These are phyloP conservation scores for Macrosiphum euphorbiae DNA, from an alignment of 2,888 invertebrate species.

Conservation along the genomic window DNA sequence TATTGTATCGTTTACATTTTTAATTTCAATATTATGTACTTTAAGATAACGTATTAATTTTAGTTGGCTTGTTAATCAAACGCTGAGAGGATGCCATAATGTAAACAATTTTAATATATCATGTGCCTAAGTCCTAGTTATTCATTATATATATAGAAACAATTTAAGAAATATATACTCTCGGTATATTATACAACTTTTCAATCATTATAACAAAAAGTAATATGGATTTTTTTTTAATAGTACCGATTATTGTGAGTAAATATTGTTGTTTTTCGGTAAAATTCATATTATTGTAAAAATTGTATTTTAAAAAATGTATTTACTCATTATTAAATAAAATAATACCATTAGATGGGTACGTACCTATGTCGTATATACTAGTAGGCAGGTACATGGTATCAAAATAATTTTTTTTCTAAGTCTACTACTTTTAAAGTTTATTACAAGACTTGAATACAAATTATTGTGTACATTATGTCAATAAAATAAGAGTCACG, in stretches of 20 bases:
- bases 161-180: neutral
- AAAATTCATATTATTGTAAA: neutral
- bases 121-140: neutral
- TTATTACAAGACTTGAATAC: neutral
- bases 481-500: neutral
- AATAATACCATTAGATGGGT: neutral
- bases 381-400: neutral
- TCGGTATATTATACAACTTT: neutral
- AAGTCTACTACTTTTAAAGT: neutral
- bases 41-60: neutral
- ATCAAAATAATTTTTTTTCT: neutral
- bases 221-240: neutral
- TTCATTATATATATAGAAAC: neutral
- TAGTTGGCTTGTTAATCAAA: neutral
- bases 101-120: neutral
- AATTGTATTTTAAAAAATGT: no score
- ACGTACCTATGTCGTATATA: neutral
- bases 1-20: neutral
- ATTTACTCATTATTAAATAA: neutral
- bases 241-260: neutral
- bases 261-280: neutral
- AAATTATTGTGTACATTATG: neutral
- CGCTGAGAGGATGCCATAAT: no score
- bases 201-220: neutral
- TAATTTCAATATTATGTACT: neutral